Percentiles rank a stretch among this genome's conserved stretches.
Evolutionary conservation across 53 echinoderm and acorn worm species (phyloP).

Genomic region (Antedon mediterranea): DNA sequence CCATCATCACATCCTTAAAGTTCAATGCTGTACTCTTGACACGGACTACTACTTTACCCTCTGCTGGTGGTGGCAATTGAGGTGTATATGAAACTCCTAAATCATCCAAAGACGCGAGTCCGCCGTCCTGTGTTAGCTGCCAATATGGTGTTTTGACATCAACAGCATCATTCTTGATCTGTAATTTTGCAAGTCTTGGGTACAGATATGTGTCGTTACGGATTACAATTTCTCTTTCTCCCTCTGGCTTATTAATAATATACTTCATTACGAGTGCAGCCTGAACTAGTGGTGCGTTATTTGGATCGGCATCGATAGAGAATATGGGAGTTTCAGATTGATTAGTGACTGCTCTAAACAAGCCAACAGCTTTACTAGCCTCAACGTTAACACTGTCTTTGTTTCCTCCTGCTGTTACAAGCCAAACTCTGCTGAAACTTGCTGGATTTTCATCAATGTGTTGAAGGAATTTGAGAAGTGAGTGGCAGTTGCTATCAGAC

Average conservation of each 20-base stretch:
- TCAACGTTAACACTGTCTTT: neutral
- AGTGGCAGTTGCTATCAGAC: constrained; percentile 4
- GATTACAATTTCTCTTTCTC: neutral
- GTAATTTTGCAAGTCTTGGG: neutral
- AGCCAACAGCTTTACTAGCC: constrained; percentile 11
- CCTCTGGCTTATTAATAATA: neutral
- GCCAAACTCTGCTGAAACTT: constrained; percentile 17
- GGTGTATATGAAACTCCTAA: neutral
- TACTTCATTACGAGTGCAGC: neutral
- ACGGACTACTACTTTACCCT: neutral
- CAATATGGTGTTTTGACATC: neutral
- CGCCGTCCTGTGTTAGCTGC: neutral
- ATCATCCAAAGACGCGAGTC: neutral
- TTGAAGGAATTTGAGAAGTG: constrained; percentile 23
- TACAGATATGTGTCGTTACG: neutral
- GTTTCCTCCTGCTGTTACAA: constrained; percentile 12
- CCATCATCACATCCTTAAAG: neutral
- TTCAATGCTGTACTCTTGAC: neutral
- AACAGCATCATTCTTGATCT: neutral
- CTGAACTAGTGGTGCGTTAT: neutral
- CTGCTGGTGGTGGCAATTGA: neutral
- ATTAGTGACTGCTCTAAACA: constrained; percentile 11
- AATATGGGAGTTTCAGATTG: constrained; percentile 2
- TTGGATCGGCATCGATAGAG: constrained; percentile 17
- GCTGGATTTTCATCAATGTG: constrained; percentile 15